Evolutionary conservation across 2,113 vertebrate genomes (phyloP).

Genomic region (Nycticebus coucang): DNA sequence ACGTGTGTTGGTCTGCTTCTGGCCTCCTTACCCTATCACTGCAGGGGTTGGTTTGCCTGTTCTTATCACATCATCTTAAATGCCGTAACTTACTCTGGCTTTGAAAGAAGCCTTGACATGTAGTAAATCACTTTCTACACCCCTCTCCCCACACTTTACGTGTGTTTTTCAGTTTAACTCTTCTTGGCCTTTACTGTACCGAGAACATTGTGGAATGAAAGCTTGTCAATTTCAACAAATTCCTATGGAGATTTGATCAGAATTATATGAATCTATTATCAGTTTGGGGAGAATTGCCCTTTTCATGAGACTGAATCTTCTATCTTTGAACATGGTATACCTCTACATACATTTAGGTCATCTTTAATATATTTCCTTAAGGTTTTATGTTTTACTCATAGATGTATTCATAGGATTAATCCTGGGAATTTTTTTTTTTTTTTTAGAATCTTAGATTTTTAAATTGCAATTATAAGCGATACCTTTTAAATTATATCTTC

Average conservation of each 20-base stretch:
- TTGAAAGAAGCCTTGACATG: not conserved
- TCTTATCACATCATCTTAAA: rapidly evolving
- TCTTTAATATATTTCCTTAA: not conserved
- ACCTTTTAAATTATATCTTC: slow-evolving; percentile 13
- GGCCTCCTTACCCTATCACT: rapidly evolving
- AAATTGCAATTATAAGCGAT: not conserved
- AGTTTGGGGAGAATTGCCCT: not conserved
- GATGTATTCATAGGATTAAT: not conserved
- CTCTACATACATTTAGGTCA: not conserved
- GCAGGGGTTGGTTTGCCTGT: rapidly evolving
- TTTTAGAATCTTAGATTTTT: slow-evolving; percentile 23
- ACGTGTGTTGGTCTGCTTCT: rapidly evolving
- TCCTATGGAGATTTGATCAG: not conserved
- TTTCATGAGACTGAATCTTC: not conserved
- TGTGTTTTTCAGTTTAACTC: not conserved
- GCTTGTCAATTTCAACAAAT: not conserved
- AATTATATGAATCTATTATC: not conserved
- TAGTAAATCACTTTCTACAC: rapidly evolving
- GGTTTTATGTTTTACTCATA: not conserved
- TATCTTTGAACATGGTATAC: rapidly evolving
- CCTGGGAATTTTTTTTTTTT: not conserved
- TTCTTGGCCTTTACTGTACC: not conserved
- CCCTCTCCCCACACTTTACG: rapidly evolving
- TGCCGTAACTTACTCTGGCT: rapidly evolving
- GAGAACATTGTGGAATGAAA: not conserved